Evolutionary conservation across 2,113 vertebrate species (phyloP).

Genomic region (Platichthys stellatus): DNA sequence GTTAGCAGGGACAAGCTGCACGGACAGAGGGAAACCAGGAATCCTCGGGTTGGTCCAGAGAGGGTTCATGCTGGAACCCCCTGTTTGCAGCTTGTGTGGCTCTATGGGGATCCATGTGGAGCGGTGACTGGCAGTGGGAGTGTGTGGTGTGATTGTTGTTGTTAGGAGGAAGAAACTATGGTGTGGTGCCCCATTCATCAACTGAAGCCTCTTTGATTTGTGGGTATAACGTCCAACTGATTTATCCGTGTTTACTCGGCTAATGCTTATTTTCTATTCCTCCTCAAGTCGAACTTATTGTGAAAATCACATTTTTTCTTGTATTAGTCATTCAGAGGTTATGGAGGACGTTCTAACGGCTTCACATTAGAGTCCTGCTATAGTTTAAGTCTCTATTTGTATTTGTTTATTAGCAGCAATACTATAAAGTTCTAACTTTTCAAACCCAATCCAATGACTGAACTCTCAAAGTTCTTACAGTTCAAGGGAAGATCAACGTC

Average conservation of each 20-base stretch:
- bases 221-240: slow-evolving; percentile 15
- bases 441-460: too few species aligned
- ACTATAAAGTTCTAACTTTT: too few species aligned
- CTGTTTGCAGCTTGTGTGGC: slow-evolving; percentile 14
- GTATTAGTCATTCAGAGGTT: neutral
- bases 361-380: neutral
- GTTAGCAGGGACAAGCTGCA: slow-evolving; percentile 30
- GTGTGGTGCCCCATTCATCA: neutral
- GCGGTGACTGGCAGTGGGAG: slow-evolving; percentile 34
- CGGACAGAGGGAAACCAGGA: slow-evolving; percentile 48
- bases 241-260: slow-evolving; percentile 15
- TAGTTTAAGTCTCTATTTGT: too few species aligned
- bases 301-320: neutral
- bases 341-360: neutral
- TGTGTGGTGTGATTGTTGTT: slow-evolving; percentile 43
- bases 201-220: slow-evolving; percentile 23
- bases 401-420: too few species aligned
- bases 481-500: too few species aligned
- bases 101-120: slow-evolving; percentile 31
- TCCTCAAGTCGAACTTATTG: slow-evolving; percentile 13
- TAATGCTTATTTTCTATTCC: slow-evolving; percentile 11
- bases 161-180: slow-evolving; percentile 14
- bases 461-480: too few species aligned
- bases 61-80: slow-evolving; percentile 46
- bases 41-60: slow-evolving; percentile 35